Base-by-base conservation (phyloP, 2,888 invertebrate genomes). In the Melanophora roralis region DNA sequence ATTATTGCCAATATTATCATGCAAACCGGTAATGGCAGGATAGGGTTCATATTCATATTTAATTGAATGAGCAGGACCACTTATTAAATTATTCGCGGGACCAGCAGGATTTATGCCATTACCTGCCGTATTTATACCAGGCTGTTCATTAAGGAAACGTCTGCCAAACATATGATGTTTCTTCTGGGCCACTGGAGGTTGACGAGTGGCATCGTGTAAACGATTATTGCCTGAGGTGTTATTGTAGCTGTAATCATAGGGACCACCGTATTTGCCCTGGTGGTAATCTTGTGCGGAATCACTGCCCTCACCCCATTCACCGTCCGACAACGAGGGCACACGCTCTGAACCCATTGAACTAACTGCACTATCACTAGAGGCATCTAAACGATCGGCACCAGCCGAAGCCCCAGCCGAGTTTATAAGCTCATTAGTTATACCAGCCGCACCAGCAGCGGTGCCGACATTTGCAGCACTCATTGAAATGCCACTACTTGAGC, bases 141-240 rank as follows among this genome's bases (percentile, higher is more conserved):
- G 84, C 53, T 89, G 89, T 74, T 90, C 96, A 90, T 96, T 95
- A 85, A 95, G 94, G 90, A 94, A 95, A 83, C 97, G 91, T 89
- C 97, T 96, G 7, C 96, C 97, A 87, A 96, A 97, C 94, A 97
- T 94, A 85, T 97, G 97, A 87, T 97, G 96, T 89, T 97, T 97
- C 91, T 97, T 97, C 89, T 97, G 96, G 0, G 95, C 94, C 51
- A 94, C 94, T 7, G 93, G 93, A 36, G 93, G 93, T 83, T 92
- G 91, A 40, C 93, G 91, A 2, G 91, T 90, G 45, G 84, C 85
- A 83, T 92, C 92, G 53, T 91, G 89, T 89, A 93, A 84, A 11
- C 84, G 84, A 75, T 81, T 83, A 40, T 60, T 84, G 21, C 83
- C 75, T 14, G 83, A 74, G 4, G 84, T 84, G 40, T 78, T 83